phyloP scores from a whole-genome alignment of 2,888 invertebrate genomes.

The Stenurella melanura region DNA sequence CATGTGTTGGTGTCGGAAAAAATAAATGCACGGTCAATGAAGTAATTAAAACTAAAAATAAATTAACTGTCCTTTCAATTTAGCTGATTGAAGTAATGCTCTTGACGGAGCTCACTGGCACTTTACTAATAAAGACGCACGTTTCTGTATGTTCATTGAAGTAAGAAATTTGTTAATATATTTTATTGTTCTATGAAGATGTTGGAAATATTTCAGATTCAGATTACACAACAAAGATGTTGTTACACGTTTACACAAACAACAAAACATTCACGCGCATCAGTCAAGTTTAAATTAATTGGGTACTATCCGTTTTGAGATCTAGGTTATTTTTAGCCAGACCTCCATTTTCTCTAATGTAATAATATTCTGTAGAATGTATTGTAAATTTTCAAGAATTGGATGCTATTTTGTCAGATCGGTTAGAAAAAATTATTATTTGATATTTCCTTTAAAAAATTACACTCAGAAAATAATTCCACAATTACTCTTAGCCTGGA shows the following conservation, averaged over 20 bases:
- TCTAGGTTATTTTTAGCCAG: too few relatives aligned
- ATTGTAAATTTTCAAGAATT: too few relatives aligned
- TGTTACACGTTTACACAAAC: not conserved
- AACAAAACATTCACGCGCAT: too few relatives aligned
- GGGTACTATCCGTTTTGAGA: too few relatives aligned
- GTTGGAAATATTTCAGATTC: not conserved
- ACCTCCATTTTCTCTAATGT: too few relatives aligned
- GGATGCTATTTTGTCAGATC: too few relatives aligned
- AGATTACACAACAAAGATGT: not conserved
- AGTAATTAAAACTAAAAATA: constrained; percentile 40
- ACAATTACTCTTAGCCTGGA: too few relatives aligned
- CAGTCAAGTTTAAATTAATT: too few relatives aligned
- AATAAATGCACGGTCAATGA: constrained; percentile 14
- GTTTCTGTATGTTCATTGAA: not conserved
- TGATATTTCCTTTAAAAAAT: too few relatives aligned
- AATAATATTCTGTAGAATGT: too few relatives aligned
- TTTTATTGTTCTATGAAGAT: not conserved
- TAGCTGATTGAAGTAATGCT: constrained; percentile 17
- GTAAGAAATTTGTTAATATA: not conserved
- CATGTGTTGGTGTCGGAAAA: constrained; percentile 1
- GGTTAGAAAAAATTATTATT: too few relatives aligned
- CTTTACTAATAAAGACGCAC: not conserved
- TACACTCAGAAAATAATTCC: too few relatives aligned
- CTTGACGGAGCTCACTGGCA: not conserved
- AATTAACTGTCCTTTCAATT: constrained; percentile 22